These are phyloP conservation scores for Panonychus citri DNA, from an alignment of 1,140 invertebrate species.

Conservation along the genomic window DNA sequence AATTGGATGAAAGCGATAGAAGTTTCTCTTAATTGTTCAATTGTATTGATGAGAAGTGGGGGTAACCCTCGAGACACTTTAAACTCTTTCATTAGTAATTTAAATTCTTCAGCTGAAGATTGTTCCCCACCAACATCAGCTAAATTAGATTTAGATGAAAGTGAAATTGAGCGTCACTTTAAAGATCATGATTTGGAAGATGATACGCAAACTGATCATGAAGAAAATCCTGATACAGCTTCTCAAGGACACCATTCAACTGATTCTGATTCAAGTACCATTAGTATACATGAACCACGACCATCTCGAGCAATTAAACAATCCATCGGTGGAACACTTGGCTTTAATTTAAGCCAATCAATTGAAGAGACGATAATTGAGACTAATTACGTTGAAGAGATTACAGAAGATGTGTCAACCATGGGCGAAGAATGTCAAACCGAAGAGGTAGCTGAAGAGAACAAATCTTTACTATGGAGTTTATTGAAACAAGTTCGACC, in stretches of 20 bases:
- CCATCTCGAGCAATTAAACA: too few relatives aligned
- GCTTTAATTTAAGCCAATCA: conserved; percentile 18
- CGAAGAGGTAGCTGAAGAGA: conserved; percentile 75
- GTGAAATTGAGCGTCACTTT: conserved; percentile 61
- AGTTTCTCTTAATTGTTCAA: conserved; percentile 59
- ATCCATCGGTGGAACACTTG: too few relatives aligned
- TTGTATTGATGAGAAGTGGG: conserved; percentile 20
- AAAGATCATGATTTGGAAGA: conserved; percentile 43
- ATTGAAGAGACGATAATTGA: conserved; percentile 25
- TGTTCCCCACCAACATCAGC: conserved; percentile 18
- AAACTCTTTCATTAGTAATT: not conserved
- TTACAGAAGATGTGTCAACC: conserved; percentile 38
- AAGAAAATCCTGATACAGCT: conserved; percentile 18
- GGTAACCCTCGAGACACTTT: not conserved
- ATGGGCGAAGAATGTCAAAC: conserved; percentile 52
- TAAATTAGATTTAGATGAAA: conserved; percentile 33
- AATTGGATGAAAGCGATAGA: conserved; percentile 87
- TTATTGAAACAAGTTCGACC: conserved; percentile 74
- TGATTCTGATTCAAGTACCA: conserved; percentile 22
- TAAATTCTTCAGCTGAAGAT: not conserved
- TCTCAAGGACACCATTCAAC: conserved; percentile 3
- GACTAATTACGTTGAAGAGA: conserved; percentile 34
- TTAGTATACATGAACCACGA: not conserved
- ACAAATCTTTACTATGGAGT: conserved; percentile 81
- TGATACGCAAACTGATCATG: conserved; percentile 24